Base-by-base conservation (phyloP, 2,888 invertebrate genomes). In the Nymphalis urticae region DNA sequence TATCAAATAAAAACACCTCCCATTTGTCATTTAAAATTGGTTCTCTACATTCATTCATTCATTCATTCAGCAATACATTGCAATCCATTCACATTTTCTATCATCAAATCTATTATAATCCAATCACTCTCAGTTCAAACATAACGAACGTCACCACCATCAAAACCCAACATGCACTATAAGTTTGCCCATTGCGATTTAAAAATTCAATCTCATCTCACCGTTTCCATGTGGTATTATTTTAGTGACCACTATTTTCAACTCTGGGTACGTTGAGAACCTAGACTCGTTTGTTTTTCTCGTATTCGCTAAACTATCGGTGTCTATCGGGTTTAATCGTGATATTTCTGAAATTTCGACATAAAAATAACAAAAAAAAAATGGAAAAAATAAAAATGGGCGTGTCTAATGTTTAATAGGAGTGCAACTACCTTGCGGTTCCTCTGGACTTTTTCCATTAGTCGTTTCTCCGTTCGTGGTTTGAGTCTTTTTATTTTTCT, bases 201-300 rank as follows among this genome's bases (percentile, higher is more conserved):
- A 10, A 16, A 48, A 48, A 21, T 63, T 51, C 27, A 47, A n/a
- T n/a, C 42, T 36, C 19, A 66, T 60, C 75, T 91, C 89, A 91
- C 91, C 91, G 79, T 85, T 85, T 72, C 83, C 84, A 73, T 84
- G 86, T 68, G 88, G 86, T 80, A 92, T 85, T 73, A 91, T 80
- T 86, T 90, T 92, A 77, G 91, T 88, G 69, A 92, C 87, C 79
- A 91, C 91, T 67, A 90, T 82, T 89, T 89, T 90, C 85, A 92
- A 83, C 81, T 91, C 90, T 77, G 90, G 91, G 75, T 86, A 89
- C 64, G 81, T 84, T 69, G 80, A 75, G 50, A 80, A 78, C 76
- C 69, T 69, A 66, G 80, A 72, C 76, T 83, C 80, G 76, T 76
- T 77, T 69, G 70, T 65, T 75, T 76, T 81, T 48, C 70, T 74